Evolutionary conservation across 2,888 invertebrate genomes (phyloP).

Genomic region (Tuta absoluta): DNA sequence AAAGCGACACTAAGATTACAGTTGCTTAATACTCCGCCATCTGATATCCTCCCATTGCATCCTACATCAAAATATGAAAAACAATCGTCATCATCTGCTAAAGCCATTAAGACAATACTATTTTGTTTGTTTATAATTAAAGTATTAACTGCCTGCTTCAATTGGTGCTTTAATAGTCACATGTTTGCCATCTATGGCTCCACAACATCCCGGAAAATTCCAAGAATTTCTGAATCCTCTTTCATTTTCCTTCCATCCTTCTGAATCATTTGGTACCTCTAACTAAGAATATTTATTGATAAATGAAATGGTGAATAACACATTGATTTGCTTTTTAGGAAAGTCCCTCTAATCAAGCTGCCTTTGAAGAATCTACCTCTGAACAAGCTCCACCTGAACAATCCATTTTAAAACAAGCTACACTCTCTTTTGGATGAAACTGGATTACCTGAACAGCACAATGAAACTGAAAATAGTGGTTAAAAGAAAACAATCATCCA

Average conservation of each 20-base stretch:
- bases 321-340: slow-evolving; percentile 19
- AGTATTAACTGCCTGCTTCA: background rate
- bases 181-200: slow-evolving; percentile 7
- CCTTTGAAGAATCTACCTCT: background rate
- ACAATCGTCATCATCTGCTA: slow-evolving; percentile 33
- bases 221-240: background rate
- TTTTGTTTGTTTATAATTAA: slow-evolving; percentile 27
- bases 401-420: too few species aligned
- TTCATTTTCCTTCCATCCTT: slow-evolving; percentile 6
- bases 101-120: slow-evolving; percentile 31
- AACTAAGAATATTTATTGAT: slow-evolving; percentile 25
- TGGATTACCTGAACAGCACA: slow-evolving; percentile 14
- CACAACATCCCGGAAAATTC: slow-evolving; percentile 12
- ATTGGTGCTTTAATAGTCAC: background rate
- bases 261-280: slow-evolving; percentile 17
- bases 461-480: slow-evolving; percentile 28
- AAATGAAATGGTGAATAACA: slow-evolving; percentile 5
- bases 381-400: too few species aligned
- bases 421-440: too few species aligned
- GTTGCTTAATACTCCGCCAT: slow-evolving; percentile 35
- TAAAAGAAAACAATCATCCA: slow-evolving; percentile 33
- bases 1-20: slow-evolving; percentile 28
- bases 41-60: slow-evolving; percentile 33
- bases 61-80: slow-evolving; percentile 36
- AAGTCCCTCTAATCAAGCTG: background rate